phyloP scores from a whole-genome alignment of 2,797 vertebrate species.

The Staurois parvus region DNA sequence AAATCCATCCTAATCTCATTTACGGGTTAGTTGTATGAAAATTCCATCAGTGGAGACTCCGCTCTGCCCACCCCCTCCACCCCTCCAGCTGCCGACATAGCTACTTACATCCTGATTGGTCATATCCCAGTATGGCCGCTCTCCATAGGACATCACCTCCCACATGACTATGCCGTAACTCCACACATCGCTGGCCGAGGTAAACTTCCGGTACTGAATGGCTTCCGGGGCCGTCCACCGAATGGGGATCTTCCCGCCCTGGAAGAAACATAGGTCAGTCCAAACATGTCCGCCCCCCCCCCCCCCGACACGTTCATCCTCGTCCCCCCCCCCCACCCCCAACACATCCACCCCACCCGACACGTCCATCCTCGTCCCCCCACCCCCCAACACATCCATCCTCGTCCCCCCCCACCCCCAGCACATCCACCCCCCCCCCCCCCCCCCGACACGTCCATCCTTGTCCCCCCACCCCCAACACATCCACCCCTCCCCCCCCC shows the following conservation, averaged over 20 bases:
- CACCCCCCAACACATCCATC: too few species aligned
- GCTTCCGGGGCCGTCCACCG: slow-evolving; percentile 82
- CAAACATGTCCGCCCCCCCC: too few species aligned
- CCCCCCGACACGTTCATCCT: too few species aligned
- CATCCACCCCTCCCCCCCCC: too few species aligned
- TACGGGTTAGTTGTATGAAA: background rate
- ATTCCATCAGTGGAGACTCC: background rate
- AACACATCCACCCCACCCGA: too few species aligned
- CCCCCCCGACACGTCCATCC: too few species aligned
- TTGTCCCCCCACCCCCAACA: too few species aligned
- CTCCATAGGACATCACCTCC: slow-evolving; percentile 83
- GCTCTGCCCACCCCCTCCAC: background rate
- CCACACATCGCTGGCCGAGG: slow-evolving; percentile 82
- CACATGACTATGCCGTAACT: slow-evolving; percentile 84
- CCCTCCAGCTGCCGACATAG: background rate
- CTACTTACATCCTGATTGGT: slow-evolving; percentile 83
- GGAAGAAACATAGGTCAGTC: background rate
- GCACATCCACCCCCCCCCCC: too few species aligned
- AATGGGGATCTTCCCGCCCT: slow-evolving; percentile 83
- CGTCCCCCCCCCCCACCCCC: too few species aligned
- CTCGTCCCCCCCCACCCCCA: too few species aligned
- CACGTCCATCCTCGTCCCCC: too few species aligned
- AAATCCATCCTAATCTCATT: background rate
- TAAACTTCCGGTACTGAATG: slow-evolving; percentile 82
- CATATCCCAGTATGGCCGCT: slow-evolving; percentile 85